Conservation (phyloP, 2,113 vertebrate genomes). For the Chelonoidis abingdonii region DNA sequence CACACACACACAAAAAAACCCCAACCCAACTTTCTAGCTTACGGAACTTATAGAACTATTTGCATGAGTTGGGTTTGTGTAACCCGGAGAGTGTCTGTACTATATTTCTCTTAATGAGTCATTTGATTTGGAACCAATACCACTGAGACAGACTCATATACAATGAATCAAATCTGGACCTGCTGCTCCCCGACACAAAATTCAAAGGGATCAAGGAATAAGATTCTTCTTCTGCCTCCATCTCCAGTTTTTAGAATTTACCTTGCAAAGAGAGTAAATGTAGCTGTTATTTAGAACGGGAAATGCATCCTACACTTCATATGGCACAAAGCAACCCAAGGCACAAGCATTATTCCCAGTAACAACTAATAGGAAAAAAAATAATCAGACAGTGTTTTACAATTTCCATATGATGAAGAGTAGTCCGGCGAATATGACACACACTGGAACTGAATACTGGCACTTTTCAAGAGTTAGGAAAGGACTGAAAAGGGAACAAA, state of each 20-base stretch:
- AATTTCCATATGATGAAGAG: neutral
- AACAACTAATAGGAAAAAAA: neutral
- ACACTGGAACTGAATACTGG: neutral
- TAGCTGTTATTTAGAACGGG: neutral
- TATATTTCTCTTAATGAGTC: neutral
- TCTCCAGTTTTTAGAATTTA: neutral
- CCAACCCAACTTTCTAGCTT: too few species aligned
- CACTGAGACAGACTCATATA: neutral
- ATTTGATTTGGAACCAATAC: neutral
- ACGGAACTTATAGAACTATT: too few species aligned
- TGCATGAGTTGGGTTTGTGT: too few species aligned
- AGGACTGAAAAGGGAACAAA: neutral
- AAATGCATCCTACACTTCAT: neutral
- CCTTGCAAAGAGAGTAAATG: neutral
- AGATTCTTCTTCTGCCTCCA: neutral
- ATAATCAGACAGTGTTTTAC: neutral
- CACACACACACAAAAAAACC: too few species aligned
- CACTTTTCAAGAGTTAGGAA: neutral
- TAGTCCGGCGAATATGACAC: neutral
- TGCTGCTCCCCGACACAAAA: neutral
- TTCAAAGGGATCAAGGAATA: neutral
- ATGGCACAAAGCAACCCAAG: neutral
- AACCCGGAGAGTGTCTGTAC: too few species aligned
- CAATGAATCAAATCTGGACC: rapidly evolving
- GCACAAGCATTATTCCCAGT: neutral